Conservation (phyloP, 1,140 invertebrate genomes). For the Xylocopa sonorina region DNA sequence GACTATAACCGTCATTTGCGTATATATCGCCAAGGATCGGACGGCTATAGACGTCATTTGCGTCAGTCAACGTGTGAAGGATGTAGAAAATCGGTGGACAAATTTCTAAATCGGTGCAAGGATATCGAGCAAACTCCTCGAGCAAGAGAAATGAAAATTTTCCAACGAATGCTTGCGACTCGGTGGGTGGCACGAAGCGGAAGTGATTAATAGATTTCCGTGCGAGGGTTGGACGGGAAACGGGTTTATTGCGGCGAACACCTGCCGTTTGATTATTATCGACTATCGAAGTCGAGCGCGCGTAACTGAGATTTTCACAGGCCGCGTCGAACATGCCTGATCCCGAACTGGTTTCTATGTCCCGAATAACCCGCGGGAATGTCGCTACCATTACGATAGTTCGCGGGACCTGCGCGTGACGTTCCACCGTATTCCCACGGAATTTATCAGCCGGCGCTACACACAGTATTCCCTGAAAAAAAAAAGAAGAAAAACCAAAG, state of each 20-base stretch:
- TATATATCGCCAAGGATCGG: too few species aligned
- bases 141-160: not conserved
- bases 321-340: slow-evolving; percentile 20
- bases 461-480: not conserved
- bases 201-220: slow-evolving; percentile 8
- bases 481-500: not conserved
- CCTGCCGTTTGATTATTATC: slow-evolving; percentile 47
- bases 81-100: too few species aligned
- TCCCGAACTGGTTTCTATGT: slow-evolving; percentile 32
- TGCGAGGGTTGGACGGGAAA: not conserved
- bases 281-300: slow-evolving; percentile 11
- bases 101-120: too few species aligned
- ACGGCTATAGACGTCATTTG: too few species aligned
- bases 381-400: slow-evolving; percentile 40
- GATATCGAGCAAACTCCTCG: not conserved
- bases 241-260: slow-evolving; percentile 23
- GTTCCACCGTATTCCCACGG: slow-evolving; percentile 11
- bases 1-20: too few species aligned
- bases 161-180: not conserved
- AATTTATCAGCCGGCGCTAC: slow-evolving; percentile 35
- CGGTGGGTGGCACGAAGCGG: too few species aligned
- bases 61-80: too few species aligned
- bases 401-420: slow-evolving; percentile 28
- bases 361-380: slow-evolving; percentile 42
- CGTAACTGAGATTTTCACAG: slow-evolving; percentile 12